These are phyloP conservation scores for Tachyglossus aculeatus DNA, from an alignment of 2,797 vertebrate species.

Conservation along the genomic window DNA sequence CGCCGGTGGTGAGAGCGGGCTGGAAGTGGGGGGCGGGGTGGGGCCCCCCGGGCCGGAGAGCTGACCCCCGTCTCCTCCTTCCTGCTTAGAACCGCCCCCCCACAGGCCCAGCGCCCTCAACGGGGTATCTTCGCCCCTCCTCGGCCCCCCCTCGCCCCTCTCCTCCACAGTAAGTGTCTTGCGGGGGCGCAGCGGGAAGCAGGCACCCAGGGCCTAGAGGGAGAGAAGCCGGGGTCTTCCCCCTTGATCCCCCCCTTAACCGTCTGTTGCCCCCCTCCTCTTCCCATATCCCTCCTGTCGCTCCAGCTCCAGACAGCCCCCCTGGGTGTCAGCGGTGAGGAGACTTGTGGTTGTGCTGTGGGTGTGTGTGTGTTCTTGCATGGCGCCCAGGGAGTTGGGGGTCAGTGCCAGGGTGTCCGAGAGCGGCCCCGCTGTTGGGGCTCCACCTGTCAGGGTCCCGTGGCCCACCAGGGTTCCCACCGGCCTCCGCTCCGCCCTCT, in stretches of 20 bases:
- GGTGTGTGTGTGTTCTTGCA: background rate
- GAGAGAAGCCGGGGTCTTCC: no score
- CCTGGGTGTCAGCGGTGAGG: background rate
- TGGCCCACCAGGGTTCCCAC: background rate
- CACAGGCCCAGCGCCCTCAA: slow-evolving; percentile 48
- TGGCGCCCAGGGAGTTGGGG: background rate
- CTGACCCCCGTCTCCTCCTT: background rate
- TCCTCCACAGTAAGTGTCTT: slow-evolving; percentile 7
- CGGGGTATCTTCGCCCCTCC: slow-evolving; percentile 44
- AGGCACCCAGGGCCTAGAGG: background rate
- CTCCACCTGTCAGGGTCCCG: background rate
- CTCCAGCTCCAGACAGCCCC: background rate
- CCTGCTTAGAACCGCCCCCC: background rate
- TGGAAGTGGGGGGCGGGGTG: background rate
- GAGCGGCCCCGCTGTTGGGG: background rate
- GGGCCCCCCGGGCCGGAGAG: background rate
- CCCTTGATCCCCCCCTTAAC: no score
- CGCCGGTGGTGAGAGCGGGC: slow-evolving; percentile 68
- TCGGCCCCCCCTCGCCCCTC: background rate
- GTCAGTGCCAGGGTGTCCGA: background rate
- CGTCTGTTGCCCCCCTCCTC: background rate
- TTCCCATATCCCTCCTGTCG: background rate
- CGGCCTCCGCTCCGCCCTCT: background rate
- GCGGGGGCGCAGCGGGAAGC: background rate
- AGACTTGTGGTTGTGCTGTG: no score